phyloP scores from a whole-genome alignment of 2,113 vertebrate species.

The Callospermophilus lateralis region DNA sequence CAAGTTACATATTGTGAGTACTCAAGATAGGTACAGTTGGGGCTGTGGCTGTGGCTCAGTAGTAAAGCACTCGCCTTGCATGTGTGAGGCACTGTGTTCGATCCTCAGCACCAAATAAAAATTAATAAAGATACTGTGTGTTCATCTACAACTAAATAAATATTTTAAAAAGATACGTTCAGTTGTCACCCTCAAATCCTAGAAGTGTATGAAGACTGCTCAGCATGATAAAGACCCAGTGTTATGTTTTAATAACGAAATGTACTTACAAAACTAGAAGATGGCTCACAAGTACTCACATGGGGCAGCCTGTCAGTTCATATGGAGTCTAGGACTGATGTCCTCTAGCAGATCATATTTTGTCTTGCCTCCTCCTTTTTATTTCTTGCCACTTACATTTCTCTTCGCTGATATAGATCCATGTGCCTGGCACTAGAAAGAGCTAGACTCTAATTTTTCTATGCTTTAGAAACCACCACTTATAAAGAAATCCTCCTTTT shows the following conservation, averaged over 20 bases:
- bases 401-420: background rate
- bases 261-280: background rate
- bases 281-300: background rate
- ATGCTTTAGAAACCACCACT: background rate
- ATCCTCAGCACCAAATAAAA: no score
- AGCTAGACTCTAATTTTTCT: background rate
- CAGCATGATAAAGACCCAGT: background rate
- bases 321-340: background rate
- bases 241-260: background rate
- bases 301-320: background rate
- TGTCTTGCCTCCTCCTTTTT: background rate
- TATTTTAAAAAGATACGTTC: background rate
- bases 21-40: background rate
- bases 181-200: background rate
- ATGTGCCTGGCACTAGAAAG: background rate
- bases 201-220: background rate
- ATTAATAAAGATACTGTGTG: no score
- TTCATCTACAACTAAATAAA: no score
- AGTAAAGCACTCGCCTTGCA: no score
- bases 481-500: background rate
- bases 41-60: no score
- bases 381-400: background rate
- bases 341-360: background rate
- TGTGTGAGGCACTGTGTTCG: no score
- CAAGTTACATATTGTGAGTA: constrained; percentile 8